phyloP scores from a whole-genome alignment of 30 jellyfish, hydroid and myxozoan genomes.

The Aurelia coerulea region DNA sequence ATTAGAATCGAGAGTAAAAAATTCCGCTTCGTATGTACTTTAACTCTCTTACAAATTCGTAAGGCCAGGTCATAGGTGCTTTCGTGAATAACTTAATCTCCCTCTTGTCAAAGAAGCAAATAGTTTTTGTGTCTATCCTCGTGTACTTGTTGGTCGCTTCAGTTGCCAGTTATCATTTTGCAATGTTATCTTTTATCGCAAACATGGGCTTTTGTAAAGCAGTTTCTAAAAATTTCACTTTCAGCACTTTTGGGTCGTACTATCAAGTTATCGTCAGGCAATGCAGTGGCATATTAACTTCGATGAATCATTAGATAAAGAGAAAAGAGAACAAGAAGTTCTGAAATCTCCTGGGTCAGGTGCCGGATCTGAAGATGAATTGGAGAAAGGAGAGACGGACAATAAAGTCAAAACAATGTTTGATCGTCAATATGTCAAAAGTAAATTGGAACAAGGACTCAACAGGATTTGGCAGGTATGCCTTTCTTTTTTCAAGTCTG shows the following conservation, averaged over 20 bases:
- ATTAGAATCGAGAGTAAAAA: no score
- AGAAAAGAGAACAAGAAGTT: constrained; percentile 47
- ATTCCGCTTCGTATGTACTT: no score
- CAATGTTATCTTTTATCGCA: no score
- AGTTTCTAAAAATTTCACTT: background rate
- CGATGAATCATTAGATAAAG: constrained; percentile 16
- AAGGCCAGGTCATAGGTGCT: no score
- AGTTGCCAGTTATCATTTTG: no score
- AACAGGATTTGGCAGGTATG: constrained; percentile 97
- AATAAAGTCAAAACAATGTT: constrained; percentile 54
- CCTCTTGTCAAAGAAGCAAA: no score
- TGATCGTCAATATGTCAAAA: constrained; percentile 87
- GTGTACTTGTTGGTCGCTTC: no score
- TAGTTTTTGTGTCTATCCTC: no score
- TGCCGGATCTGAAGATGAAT: constrained; percentile 37
- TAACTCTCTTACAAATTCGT: no score
- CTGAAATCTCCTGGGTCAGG: constrained; percentile 42
- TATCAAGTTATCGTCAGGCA: constrained; percentile 88
- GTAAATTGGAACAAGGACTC: constrained; percentile 93
- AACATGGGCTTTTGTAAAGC: no score
- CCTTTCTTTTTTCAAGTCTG: background rate
- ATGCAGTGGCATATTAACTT: constrained; percentile 88
- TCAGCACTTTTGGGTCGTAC: constrained; percentile 90
- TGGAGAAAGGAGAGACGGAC: constrained; percentile 23
- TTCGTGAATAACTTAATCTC: no score